Evolutionary conservation across 2,113 vertebrate genomes (phyloP).

Genomic region (Clupea harengus): DNA sequence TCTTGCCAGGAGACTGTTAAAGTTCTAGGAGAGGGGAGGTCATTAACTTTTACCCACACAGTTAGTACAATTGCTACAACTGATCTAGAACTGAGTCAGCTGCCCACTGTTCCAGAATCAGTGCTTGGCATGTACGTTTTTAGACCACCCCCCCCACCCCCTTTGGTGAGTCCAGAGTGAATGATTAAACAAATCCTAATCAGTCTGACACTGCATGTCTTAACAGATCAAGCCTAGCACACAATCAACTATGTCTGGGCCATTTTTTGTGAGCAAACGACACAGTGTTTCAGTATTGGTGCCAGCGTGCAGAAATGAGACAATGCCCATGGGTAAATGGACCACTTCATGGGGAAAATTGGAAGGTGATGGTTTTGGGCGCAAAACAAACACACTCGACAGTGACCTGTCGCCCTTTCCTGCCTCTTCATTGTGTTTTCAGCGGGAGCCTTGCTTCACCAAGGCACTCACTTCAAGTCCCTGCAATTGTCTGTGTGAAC

Average conservation of each 20-base stretch:
- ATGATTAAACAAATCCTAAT: background rate
- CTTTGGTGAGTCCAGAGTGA: background rate
- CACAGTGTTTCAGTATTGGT: background rate
- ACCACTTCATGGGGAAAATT: conserved; percentile 2
- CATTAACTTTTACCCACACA: conserved; percentile 57
- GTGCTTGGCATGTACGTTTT: background rate
- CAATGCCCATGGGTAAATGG: background rate
- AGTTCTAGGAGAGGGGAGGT: conserved; percentile 61
- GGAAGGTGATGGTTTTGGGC: background rate
- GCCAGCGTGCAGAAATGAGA: background rate
- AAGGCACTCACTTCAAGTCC: background rate
- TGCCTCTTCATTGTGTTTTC: background rate
- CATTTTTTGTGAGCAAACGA: background rate
- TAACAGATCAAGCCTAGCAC: background rate
- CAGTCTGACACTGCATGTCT: conserved; percentile 4
- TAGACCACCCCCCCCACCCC: background rate
- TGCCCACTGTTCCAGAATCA: background rate
- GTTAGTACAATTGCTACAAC: too few species aligned
- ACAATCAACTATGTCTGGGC: background rate
- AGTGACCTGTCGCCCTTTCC: background rate
- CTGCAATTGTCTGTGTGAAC: background rate
- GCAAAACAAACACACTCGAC: background rate
- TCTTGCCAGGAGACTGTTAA: conserved; percentile 51
- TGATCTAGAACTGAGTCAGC: background rate
- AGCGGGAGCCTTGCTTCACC: background rate